Evolutionary conservation across 2,888 invertebrate species (phyloP), one percentile per base, ranked within the genome.

Genomic region (Conchocele bisecta): DNA sequence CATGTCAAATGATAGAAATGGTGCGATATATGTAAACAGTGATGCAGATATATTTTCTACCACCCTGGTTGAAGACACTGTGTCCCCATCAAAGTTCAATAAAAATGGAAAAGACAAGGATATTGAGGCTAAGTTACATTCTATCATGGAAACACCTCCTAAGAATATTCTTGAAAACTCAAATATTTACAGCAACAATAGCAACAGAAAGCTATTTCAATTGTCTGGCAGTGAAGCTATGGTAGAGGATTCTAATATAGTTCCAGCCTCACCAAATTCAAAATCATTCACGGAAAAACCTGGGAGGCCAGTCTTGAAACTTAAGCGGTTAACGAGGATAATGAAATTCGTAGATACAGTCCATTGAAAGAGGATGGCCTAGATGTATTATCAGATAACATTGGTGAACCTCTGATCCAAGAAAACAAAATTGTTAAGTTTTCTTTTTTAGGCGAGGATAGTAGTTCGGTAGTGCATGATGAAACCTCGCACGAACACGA

Each of bases 1-100:
- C 11, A 13, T 20, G 4, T n/a, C 22, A 9, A 46, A 39, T 13
- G 11, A 28, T 11, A 7, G 24, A 15, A 17, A 46, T 33, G 48
- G 37, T 31, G 13, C 53, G 3, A 39, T 17, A 24, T 29, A 50
- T 11, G 71, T 71, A 7, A 48, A 53, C 44, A 35, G 54, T 42
- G 58, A 63, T 5, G 66, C 51, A 39, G 68, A 58, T 59, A 67
- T 65, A 26, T 39, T 42, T n/a, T 71, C 81, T 22, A 61, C 68
- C 17, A 77, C 82, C 2, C 54, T 87, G 28, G 85, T 86, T 9
- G 87, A 87, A 60, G 88, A 88, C 53, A 87, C 87, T 1, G 85
- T 84, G 53, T 86, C 86, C 3, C 87, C 87, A 6, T 66, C 71
- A n/a, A 83, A 82, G 44, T 71, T 80, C 44, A 46, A 26, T 1